These are phyloP conservation scores for Drosophila elegans DNA, from an alignment of 1,140 invertebrate genomes.

Conservation along the genomic window DNA sequence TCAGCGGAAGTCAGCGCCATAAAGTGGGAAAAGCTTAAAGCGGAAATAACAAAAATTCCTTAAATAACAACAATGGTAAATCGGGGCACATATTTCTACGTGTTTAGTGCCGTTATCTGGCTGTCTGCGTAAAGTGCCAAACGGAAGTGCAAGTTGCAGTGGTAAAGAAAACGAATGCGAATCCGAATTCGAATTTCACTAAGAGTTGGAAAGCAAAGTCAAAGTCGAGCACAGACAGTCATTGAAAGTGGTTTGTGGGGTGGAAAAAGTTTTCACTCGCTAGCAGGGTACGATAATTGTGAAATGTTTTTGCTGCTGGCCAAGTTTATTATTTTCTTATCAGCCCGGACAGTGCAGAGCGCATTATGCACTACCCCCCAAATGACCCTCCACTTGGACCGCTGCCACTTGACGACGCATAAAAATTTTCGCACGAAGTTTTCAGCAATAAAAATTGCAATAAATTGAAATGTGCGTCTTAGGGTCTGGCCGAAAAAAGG, in stretches of 20 bases:
- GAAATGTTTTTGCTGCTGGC: slow-evolving; percentile 60
- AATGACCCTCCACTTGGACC: slow-evolving; percentile 1
- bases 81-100: slow-evolving; percentile 41
- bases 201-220: slow-evolving; percentile 47
- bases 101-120: slow-evolving; percentile 43
- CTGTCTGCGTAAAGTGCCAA: slow-evolving; percentile 37
- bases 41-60: slow-evolving; percentile 72
- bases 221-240: slow-evolving; percentile 51
- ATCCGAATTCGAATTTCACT: slow-evolving; percentile 5
- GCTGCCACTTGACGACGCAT: slow-evolving; percentile 69
- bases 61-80: slow-evolving; percentile 58
- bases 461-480: slow-evolving; percentile 73
- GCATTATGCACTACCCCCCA: slow-evolving; percentile 20
- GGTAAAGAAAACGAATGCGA: slow-evolving; percentile 21
- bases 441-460: slow-evolving; percentile 73
- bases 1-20: slow-evolving; percentile 64
- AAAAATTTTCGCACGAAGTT: slow-evolving; percentile 66
- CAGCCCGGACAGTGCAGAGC: slow-evolving; percentile 43
- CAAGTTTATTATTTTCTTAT: slow-evolving; percentile 78
- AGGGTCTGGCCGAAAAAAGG: slow-evolving; percentile 48
- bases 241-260: slow-evolving; percentile 41
- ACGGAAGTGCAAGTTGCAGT: slow-evolving; percentile 67
- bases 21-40: slow-evolving; percentile 63
- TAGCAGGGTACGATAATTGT: slow-evolving; percentile 60
- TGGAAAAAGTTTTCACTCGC: slow-evolving; percentile 41